Evolutionary conservation across 2,113 vertebrate genomes (phyloP).

Genomic region (Brachypteracias leptosomus): DNA sequence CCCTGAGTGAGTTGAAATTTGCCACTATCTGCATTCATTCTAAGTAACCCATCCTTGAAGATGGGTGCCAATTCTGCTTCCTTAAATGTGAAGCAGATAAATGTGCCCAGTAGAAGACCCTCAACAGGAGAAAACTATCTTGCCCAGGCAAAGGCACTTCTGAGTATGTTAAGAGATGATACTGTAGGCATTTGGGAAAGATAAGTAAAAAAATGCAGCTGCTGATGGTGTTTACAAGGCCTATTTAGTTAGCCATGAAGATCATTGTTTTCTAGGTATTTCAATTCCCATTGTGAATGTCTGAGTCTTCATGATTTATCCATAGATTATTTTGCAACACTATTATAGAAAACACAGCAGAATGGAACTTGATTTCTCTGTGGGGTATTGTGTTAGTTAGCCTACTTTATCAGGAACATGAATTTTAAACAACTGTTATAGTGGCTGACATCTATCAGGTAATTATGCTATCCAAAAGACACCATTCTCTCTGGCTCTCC

Average conservation of each 20-base stretch:
- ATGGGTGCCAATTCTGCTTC: background rate
- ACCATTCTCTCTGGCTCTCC: background rate
- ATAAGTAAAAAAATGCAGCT: background rate
- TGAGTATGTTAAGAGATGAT: background rate
- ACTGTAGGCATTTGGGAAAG: background rate
- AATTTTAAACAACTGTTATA: background rate
- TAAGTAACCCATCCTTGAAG: background rate
- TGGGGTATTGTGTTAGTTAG: background rate
- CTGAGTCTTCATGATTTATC: background rate
- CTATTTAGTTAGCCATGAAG: background rate
- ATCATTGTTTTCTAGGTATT: constrained; percentile 14
- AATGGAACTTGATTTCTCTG: background rate
- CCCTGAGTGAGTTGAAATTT: too few species aligned
- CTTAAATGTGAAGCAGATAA: background rate
- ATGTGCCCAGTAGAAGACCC: background rate
- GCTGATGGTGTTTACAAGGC: background rate
- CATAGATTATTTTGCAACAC: background rate
- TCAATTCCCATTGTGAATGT: background rate
- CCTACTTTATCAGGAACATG: background rate
- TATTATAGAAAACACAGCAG: background rate
- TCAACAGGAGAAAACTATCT: constrained; percentile 23
- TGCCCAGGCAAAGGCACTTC: background rate
- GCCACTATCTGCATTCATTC: background rate
- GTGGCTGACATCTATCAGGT: background rate
- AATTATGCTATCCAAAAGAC: background rate